phyloP scores from a whole-genome alignment of 2,888 invertebrate species.

The Perizoma affinitatum region DNA sequence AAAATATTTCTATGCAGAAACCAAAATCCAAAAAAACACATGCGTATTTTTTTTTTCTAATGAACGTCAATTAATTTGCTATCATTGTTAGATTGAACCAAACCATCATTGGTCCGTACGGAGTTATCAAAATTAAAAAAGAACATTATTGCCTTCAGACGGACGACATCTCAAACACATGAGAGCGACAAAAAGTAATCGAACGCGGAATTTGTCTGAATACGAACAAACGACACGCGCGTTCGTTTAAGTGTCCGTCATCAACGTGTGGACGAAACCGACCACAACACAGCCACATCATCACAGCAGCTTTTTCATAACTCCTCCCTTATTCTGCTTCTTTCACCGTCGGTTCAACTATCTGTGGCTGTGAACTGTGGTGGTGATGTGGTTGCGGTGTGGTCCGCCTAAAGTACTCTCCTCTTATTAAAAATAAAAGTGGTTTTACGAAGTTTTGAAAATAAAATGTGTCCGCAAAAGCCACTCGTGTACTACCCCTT shows the following conservation, averaged over 20 bases:
- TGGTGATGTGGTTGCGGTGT: no score
- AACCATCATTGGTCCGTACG: conserved; percentile 37
- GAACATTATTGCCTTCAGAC: not conserved
- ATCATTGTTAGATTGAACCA: conserved; percentile 25
- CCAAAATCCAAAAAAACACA: not conserved
- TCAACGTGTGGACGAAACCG: not conserved
- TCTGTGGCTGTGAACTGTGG: no score
- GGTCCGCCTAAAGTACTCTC: no score
- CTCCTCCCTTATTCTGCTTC: no score
- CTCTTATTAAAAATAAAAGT: conserved; percentile 14
- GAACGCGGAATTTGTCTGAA: no score
- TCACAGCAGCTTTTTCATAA: no score
- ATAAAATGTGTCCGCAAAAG: conserved; percentile 31
- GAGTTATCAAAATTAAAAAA: conserved; percentile 27
- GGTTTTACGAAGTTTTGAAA: conserved; percentile 11
- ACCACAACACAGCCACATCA: no score
- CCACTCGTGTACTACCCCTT: conserved; percentile 35
- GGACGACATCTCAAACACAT: no score
- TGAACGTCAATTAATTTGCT: conserved; percentile 21
- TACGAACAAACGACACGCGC: not conserved
- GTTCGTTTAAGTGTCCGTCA: no score
- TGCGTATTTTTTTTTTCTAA: not conserved
- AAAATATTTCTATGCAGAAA: conserved; percentile 1
- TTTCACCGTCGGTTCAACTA: no score
- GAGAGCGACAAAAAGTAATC: no score